A percentile compares a stretch with the other conserved stretches of the same genome.
Evolutionary conservation across 2,113 vertebrate genomes (phyloP).

Genomic region (Naja naja): DNA sequence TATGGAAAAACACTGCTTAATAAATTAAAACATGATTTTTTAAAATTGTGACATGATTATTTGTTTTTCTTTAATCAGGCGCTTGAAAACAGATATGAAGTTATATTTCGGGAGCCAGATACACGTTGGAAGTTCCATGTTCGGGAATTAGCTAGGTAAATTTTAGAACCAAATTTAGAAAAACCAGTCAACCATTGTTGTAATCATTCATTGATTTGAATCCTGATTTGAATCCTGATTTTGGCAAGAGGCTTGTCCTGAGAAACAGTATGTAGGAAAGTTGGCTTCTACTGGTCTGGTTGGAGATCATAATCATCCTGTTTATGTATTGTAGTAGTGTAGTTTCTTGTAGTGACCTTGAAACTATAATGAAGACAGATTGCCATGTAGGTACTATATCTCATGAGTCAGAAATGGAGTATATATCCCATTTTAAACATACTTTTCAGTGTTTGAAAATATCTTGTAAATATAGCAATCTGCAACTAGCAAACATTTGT

Average conservation of each 20-base stretch:
- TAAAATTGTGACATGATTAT: constrained; percentile 8
- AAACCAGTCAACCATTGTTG: background rate
- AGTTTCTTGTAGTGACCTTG: background rate
- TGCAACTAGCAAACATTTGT: background rate
- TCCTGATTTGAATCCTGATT: background rate
- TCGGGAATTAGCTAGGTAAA: constrained; percentile 75
- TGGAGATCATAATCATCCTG: background rate
- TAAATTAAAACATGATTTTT: background rate
- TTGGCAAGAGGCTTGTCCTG: background rate
- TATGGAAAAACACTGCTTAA: background rate
- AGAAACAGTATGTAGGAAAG: background rate
- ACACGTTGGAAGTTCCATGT: constrained; percentile 82
- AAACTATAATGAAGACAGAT: too few relatives aligned
- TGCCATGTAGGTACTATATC: background rate
- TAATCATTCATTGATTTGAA: background rate
- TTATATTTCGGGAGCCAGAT: constrained; percentile 77
- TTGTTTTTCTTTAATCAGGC: constrained; percentile 71
- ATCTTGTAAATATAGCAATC: background rate
- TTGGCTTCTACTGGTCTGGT: background rate
- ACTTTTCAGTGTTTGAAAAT: background rate
- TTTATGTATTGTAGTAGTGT: background rate
- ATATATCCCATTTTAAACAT: background rate
- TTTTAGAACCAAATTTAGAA: constrained; percentile 23
- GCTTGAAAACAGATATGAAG: constrained; percentile 74
- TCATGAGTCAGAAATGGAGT: background rate